phyloP scores from a whole-genome alignment of 2,113 vertebrate genomes.

The Holacanthus passer region DNA sequence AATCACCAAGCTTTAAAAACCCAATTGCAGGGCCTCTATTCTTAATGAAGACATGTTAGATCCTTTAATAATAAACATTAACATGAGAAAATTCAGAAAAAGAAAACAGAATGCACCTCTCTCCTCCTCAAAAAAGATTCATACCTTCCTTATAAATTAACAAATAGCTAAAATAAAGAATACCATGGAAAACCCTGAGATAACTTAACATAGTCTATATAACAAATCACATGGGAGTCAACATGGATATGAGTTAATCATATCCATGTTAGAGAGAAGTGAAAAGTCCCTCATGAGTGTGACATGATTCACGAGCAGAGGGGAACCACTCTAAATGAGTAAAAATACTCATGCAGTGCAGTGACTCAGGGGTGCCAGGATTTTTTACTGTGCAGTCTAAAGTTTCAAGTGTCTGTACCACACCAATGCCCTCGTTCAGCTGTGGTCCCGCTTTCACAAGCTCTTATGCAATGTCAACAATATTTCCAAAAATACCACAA shows the following conservation, averaged over 20 bases:
- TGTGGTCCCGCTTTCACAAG: slow-evolving; percentile 22
- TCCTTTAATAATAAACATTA: not conserved
- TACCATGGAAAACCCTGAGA: not conserved
- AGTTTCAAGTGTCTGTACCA: slow-evolving; percentile 28
- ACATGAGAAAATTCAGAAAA: not conserved
- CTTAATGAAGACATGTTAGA: not conserved
- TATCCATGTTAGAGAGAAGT: not conserved
- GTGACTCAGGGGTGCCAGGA: slow-evolving; percentile 23
- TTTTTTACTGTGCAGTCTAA: slow-evolving; percentile 19
- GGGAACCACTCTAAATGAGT: slow-evolving; percentile 16
- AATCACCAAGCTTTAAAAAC: not conserved
- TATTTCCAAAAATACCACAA: slow-evolving; percentile 66
- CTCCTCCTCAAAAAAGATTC: not conserved
- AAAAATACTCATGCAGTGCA: slow-evolving; percentile 13
- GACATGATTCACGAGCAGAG: slow-evolving; percentile 28
- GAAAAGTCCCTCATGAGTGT: slow-evolving; percentile 40
- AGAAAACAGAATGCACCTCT: not conserved
- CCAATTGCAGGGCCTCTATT: not conserved
- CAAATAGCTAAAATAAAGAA: not conserved
- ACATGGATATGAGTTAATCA: too few species aligned
- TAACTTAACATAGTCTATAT: not conserved
- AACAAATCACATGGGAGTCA: slow-evolving; percentile 1
- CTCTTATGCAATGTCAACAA: slow-evolving; percentile 65
- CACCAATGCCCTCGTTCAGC: slow-evolving; percentile 41
- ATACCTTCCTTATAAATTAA: not conserved